Evolutionary conservation across 2,113 vertebrate genomes (phyloP).

Genomic region (Podilymbus podiceps): DNA sequence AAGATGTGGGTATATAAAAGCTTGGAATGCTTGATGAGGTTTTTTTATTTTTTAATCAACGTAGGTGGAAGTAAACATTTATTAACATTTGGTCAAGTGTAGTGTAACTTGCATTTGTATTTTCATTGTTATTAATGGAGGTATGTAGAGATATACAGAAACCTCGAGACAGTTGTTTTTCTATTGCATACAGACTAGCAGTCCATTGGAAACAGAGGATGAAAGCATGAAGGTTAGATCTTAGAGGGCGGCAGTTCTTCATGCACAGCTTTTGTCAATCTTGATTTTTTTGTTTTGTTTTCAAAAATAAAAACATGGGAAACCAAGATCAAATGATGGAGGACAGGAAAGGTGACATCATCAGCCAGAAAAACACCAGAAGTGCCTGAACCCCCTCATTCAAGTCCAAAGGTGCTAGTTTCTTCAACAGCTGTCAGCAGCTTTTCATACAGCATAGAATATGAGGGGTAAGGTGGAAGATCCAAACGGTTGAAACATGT

Average conservation of each 20-base stretch:
- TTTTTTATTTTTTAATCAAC: conserved; percentile 67
- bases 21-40: conserved; percentile 70
- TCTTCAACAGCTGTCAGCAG: conserved; percentile 96
- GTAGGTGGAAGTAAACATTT: conserved; percentile 78
- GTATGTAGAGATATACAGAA: conserved; percentile 81
- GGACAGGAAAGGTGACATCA: conserved; percentile 66
- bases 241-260: conserved; percentile 78
- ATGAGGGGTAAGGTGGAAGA: conserved; percentile 94
- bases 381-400: conserved; percentile 77
- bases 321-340: conserved; percentile 73
- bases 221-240: conserved; percentile 78
- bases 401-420: conserved; percentile 97
- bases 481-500: conserved; percentile 98
- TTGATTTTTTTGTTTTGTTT: conserved; percentile 64
- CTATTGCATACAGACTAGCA: conserved; percentile 84
- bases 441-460: conserved; percentile 95
- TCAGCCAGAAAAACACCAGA: conserved; percentile 61
- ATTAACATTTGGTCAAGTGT: conserved; percentile 80
- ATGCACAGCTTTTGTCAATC: conserved; percentile 80
- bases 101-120: conserved; percentile 76
- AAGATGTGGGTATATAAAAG: conserved; percentile 69
- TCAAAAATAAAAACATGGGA: conserved; percentile 74
- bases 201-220: conserved; percentile 76
- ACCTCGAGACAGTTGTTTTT: conserved; percentile 77
- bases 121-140: conserved; percentile 80